Percentiles rank a stretch among this genome's conserved stretches.
Conservation (phyloP, 2,888 invertebrate genomes). For the Eumacrocentrus americanus region DNA sequence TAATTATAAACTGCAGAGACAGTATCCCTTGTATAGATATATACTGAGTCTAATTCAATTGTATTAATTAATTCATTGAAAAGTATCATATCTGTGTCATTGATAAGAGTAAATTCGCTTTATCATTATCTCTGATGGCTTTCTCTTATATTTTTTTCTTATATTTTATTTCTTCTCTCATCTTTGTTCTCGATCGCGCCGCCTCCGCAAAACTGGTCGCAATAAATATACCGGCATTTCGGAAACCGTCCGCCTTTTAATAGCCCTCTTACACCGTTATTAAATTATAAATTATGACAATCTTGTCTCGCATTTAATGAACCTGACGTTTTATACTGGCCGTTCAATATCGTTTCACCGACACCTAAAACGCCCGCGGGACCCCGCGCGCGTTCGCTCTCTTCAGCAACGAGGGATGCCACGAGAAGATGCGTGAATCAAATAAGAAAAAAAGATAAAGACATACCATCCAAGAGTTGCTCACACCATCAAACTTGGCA, state of each 20-base stretch:
- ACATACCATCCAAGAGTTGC: too few relatives aligned
- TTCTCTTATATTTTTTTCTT: slow-evolving; percentile 8
- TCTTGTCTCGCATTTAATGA: slow-evolving; percentile 54
- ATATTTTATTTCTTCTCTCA: slow-evolving; percentile 4
- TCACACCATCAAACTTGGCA: too few relatives aligned
- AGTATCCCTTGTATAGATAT: too few relatives aligned
- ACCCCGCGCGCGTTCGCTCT: slow-evolving; percentile 18
- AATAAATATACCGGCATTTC: slow-evolving; percentile 56
- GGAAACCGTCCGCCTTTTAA: slow-evolving; percentile 55
- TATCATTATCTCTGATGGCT: background rate
- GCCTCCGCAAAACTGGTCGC: slow-evolving; percentile 45
- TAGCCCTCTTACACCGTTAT: slow-evolving; percentile 57
- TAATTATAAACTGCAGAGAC: slow-evolving; percentile 13
- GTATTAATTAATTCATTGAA: background rate
- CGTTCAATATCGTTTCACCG: slow-evolving; percentile 49
- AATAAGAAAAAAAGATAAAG: background rate
- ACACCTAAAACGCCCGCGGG: slow-evolving; percentile 44
- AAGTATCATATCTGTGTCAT: background rate
- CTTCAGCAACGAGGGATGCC: slow-evolving; percentile 11
- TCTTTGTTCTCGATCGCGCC: slow-evolving; percentile 33
- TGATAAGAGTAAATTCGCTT: background rate
- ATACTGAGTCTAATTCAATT: slow-evolving; percentile 8
- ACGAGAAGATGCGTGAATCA: slow-evolving; percentile 1
- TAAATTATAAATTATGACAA: slow-evolving; percentile 60
- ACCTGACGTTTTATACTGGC: slow-evolving; percentile 51